Evolutionary conservation across 2,888 invertebrate species (phyloP), one percentile per base, ranked within the genome.

Genomic region (Catocala nupta): DNA sequence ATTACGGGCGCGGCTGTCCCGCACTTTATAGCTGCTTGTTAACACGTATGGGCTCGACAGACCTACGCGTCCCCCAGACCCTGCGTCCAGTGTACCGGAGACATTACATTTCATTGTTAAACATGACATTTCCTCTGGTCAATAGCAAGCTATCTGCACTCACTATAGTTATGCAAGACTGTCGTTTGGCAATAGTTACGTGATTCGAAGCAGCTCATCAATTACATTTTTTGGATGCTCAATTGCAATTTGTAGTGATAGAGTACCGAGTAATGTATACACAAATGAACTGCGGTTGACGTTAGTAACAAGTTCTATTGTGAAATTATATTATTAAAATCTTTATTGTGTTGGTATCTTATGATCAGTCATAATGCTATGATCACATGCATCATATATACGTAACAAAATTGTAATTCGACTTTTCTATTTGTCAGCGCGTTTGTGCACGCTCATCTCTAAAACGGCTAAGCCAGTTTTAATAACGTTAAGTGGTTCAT

Each of bases 171-270:
- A 73, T 68, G 79, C 72, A 82, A 82, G 71, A 50, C 63, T 63
- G 49, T 57, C 61, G 71, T 80, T 79, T 77, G 64, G 74, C 66
- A 75, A 73, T 65, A 36, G 70, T 86, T 84, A 81, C 83, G 78
- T 81, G 81, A 80, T 56, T 3, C 53, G 36, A 54, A 68, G 66
- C 65, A 75, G 73, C 74, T 77, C 80, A 83, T 83, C 81, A 81
- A 80, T 81, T 75, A 71, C 69, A 63, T 43, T 73, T 73, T 71
- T 45, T 44, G 74, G 66, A 59, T 77, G 73, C 68, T 57, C 65
- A 66, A 73, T 69, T 73, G 63, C 42, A 56, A 70, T 73, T 68
- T 69, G 63, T 58, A 9, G 55, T 53, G 53, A 62, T 60, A 58
- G 55, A 60, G 33, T 25, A 25, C 25, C 53, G 45, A 57, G 36